These are phyloP conservation scores for Microchrysa polita DNA, from an alignment of 2,888 invertebrate species.

Conservation along the genomic window DNA sequence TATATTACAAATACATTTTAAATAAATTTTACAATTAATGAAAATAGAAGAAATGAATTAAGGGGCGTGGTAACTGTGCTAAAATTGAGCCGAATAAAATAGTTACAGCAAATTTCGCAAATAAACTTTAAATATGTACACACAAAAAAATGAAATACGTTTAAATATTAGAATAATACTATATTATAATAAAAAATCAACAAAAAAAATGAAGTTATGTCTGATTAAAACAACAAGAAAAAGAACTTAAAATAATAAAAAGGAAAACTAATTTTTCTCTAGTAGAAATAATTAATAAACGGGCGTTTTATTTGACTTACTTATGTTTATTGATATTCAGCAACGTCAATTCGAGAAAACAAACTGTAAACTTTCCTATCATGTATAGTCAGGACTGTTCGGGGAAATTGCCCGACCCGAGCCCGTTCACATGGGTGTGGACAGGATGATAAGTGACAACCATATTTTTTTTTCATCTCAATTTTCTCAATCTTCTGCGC, in stretches of 20 bases:
- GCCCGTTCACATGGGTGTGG: too few species aligned
- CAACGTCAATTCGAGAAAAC: too few species aligned
- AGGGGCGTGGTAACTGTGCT: neutral
- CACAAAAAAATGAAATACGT: slow-evolving; percentile 6
- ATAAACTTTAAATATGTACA: neutral
- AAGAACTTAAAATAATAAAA: slow-evolving; percentile 42
- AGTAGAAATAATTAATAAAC: slow-evolving; percentile 16
- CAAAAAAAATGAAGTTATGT: slow-evolving; percentile 41
- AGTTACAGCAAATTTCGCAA: slow-evolving; percentile 17
- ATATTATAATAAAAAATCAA: slow-evolving; percentile 33
- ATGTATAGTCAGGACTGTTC: too few species aligned
- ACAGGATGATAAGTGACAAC: too few species aligned
- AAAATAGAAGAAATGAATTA: slow-evolving; percentile 16
- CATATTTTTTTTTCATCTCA: too few species aligned
- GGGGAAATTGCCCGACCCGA: too few species aligned
- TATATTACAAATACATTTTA: slow-evolving; percentile 16
- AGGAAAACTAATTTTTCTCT: slow-evolving; percentile 37
- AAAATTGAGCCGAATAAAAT: slow-evolving; percentile 1
- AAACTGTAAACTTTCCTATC: too few species aligned
- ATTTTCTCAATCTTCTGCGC: too few species aligned
- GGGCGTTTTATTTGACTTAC: too few species aligned
- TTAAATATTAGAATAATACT: slow-evolving; percentile 41
- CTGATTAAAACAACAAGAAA: slow-evolving; percentile 29
- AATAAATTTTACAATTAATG: slow-evolving; percentile 33
- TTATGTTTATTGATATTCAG: too few species aligned